A percentile compares a stretch with the other conserved stretches of the same genome.
Evolutionary conservation across 2,888 invertebrate species (phyloP).

Genomic region (Netelia fuscicornis): DNA sequence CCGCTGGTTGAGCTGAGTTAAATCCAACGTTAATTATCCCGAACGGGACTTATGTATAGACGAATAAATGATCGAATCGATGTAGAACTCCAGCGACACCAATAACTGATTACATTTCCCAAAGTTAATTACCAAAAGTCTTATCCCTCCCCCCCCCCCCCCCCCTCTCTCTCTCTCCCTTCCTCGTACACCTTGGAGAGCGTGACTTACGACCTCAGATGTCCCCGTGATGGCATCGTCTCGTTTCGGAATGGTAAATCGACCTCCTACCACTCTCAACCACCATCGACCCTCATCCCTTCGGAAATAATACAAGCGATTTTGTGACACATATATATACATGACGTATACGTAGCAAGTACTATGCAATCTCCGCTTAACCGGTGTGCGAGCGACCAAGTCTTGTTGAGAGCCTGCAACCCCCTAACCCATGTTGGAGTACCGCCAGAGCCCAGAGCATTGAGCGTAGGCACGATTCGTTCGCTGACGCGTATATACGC

Average conservation of each 20-base stretch:
- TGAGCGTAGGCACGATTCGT: constrained; percentile 45
- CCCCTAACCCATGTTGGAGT: constrained; percentile 65
- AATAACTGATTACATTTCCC: constrained; percentile 80
- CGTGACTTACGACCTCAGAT: constrained; percentile 69
- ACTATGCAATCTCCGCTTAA: constrained; percentile 12
- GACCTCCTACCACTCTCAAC: background rate
- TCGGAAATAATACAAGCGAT: constrained; percentile 8
- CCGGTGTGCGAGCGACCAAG: constrained; percentile 39
- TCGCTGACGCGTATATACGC: constrained; percentile 63
- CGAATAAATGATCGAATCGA: too few relatives aligned
- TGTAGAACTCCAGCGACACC: constrained; percentile 42
- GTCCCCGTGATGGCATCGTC: constrained; percentile 55
- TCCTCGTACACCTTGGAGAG: background rate
- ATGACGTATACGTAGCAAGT: background rate
- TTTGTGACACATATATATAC: background rate
- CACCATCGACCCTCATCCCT: background rate
- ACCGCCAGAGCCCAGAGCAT: constrained; percentile 64
- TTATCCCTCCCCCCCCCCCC: constrained; percentile 67
- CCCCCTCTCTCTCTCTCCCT: constrained; percentile 18
- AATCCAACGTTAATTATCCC: too few relatives aligned
- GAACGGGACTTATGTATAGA: too few relatives aligned
- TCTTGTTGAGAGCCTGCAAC: constrained; percentile 38
- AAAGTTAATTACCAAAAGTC: constrained; percentile 83
- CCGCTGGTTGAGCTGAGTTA: too few relatives aligned
- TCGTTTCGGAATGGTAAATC: constrained; percentile 45